Percentiles rank a stretch among this genome's conserved stretches.
Conservation (phyloP, 2,888 invertebrate genomes). For the Heliconius erato region DNA sequence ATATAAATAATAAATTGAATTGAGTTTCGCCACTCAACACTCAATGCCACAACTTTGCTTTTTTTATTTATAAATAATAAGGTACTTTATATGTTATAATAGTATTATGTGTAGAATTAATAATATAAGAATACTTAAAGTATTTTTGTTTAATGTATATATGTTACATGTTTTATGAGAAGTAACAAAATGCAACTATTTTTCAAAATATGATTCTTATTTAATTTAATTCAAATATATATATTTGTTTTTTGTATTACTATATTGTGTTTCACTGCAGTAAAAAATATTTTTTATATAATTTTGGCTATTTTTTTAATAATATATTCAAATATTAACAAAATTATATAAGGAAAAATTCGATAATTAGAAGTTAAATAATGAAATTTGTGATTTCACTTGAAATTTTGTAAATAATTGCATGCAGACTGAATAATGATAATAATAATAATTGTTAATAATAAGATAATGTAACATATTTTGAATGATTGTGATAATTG, state of each 20-base stretch:
- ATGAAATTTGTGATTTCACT: not conserved
- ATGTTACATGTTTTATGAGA: not conserved
- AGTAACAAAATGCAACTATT: not conserved
- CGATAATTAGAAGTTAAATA: no score
- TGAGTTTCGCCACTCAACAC: no score
- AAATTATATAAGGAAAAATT: no score
- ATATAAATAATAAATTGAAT: no score
- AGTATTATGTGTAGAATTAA: not conserved
- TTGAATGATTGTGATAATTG: conserved; percentile 40
- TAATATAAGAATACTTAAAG: not conserved
- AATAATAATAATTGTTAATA: conserved; percentile 5
- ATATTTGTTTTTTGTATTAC: no score
- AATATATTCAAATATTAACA: no score
- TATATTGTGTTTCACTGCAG: no score
- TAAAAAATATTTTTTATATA: not conserved
- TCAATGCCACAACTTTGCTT: not conserved
- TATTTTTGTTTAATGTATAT: not conserved
- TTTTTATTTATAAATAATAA: not conserved
- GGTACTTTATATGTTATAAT: not conserved
- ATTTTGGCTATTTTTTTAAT: no score
- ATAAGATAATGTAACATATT: conserved; percentile 23
- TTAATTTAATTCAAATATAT: no score
- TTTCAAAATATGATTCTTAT: not conserved
- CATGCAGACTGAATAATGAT: conserved; percentile 27
- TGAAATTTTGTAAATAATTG: conserved; percentile 14